Conservation (phyloP, 2,113 vertebrate genomes). For the Neopipo cinnamomea region DNA sequence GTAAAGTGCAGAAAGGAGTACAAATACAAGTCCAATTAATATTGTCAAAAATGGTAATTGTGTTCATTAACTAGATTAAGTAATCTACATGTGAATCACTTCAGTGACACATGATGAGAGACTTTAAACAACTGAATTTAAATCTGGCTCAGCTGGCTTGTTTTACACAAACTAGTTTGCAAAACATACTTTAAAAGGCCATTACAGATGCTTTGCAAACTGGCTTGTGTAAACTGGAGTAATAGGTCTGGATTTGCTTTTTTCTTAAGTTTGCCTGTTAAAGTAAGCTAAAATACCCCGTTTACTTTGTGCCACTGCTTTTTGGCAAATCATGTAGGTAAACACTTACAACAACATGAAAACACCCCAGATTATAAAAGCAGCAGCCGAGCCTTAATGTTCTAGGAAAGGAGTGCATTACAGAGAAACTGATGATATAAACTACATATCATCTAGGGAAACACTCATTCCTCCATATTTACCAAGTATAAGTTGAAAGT, state of each 20-base stretch:
- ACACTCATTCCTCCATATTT: not conserved
- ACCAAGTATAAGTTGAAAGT: not conserved
- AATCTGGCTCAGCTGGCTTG: not conserved
- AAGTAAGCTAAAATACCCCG: not conserved
- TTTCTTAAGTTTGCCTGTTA: not conserved
- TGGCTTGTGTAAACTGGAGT: not conserved
- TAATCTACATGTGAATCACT: conserved; percentile 16
- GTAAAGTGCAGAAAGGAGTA: conserved; percentile 9
- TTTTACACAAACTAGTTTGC: not conserved
- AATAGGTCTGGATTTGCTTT: not conserved
- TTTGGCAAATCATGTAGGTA: not conserved
- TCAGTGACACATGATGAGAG: not conserved
- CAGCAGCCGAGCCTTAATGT: not conserved
- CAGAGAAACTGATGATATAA: not conserved
- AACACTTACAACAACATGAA: not conserved
- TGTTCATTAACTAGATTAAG: conserved; percentile 2
- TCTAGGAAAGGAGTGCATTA: not conserved
- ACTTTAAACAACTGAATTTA: not conserved
- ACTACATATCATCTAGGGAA: not conserved
- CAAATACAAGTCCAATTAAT: conserved; percentile 18
- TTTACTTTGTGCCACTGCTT: not conserved
- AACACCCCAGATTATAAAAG: not conserved
- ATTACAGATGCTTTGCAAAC: not conserved
- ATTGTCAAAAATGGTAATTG: conserved; percentile 34
- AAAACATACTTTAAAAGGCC: not conserved